These are phyloP conservation scores for Syncerus caffer DNA, from an alignment of 2,797 vertebrate genomes.

Conservation along the genomic window DNA sequence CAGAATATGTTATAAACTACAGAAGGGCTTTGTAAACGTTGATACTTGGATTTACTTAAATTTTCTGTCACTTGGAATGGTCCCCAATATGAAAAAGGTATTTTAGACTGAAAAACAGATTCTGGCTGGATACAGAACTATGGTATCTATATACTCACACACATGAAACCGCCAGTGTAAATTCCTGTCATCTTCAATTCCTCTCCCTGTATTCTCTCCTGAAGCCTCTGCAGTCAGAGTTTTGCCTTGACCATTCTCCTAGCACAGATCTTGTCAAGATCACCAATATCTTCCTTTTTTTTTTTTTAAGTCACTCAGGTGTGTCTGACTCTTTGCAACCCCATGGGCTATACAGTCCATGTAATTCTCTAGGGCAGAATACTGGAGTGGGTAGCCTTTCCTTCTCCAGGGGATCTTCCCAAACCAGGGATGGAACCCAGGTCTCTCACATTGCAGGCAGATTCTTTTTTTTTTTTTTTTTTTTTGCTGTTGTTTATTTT, in stretches of 20 bases:
- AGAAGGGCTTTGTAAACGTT: background rate
- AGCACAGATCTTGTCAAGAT: background rate
- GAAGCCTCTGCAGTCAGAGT: too few species aligned
- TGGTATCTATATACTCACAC: background rate
- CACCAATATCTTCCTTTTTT: background rate
- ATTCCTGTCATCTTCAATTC: background rate
- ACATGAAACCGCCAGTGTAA: background rate
- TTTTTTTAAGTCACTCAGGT: background rate
- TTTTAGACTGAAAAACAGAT: background rate
- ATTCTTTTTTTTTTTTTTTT: background rate
- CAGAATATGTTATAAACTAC: background rate
- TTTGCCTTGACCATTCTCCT: background rate
- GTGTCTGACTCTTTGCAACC: background rate
- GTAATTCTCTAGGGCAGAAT: background rate
- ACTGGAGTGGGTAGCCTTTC: background rate
- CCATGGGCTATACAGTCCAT: background rate
- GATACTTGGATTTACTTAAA: background rate
- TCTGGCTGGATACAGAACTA: background rate
- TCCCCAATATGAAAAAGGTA: background rate
- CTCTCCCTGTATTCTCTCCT: background rate
- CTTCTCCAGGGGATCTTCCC: background rate
- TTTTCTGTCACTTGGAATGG: background rate
- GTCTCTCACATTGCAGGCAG: fast-evolving
- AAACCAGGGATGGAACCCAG: background rate
- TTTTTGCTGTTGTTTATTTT: too few species aligned